These are phyloP conservation scores for Anisognathus igniventris DNA, from an alignment of 2,797 vertebrate genomes.

Conservation along the genomic window DNA sequence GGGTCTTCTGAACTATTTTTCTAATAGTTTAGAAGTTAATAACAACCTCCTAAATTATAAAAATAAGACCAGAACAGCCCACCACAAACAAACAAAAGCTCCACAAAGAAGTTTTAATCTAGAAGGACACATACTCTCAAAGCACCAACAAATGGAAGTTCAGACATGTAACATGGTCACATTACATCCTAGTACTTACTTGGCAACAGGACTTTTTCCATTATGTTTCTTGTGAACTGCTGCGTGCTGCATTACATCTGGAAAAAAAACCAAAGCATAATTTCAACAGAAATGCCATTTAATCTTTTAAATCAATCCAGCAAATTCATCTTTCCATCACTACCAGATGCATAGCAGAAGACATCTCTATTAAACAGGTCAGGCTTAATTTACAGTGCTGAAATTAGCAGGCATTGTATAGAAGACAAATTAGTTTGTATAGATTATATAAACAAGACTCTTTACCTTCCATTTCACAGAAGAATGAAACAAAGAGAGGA, in stretches of 20 bases:
- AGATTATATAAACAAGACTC: not conserved
- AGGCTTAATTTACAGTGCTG: not conserved
- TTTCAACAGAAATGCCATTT: not conserved
- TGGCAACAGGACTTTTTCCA: constrained; percentile 72
- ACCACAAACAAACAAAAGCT: not conserved
- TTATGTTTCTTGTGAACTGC: constrained; percentile 76
- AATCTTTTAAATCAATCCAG: not conserved
- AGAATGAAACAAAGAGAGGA: not conserved
- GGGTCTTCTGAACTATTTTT: not conserved
- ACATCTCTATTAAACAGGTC: not conserved
- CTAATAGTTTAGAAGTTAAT: not conserved
- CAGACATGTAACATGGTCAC: not conserved
- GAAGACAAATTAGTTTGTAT: not conserved
- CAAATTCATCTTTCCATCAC: not conserved
- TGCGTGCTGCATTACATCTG: constrained; percentile 76
- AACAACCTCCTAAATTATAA: not conserved
- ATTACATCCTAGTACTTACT: constrained; percentile 66
- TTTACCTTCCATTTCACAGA: not conserved
- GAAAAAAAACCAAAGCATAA: not conserved
- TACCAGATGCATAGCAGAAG: not conserved
- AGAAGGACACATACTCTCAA: not conserved
- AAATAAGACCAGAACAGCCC: not conserved
- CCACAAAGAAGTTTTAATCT: not conserved
- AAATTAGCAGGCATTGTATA: not conserved
- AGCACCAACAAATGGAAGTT: not conserved